These are phyloP conservation scores for Halocynthia roretzi DNA, from an alignment of 23 tunicate species.

Conservation along the genomic window DNA sequence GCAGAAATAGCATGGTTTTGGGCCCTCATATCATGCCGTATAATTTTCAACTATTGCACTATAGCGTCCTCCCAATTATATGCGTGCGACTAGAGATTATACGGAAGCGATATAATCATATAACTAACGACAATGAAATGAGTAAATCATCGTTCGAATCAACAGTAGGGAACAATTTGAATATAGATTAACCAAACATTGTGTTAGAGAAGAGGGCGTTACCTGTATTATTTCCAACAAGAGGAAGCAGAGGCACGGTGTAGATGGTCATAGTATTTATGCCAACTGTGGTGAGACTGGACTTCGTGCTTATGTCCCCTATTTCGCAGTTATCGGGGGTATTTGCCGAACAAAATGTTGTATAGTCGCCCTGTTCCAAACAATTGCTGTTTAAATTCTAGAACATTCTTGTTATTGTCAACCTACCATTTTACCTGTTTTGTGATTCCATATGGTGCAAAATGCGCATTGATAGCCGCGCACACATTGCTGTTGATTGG, in stretches of 20 bases:
- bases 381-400: not conserved
- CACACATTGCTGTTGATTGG: not conserved
- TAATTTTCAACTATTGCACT: too few relatives aligned
- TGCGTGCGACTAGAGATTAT: too few relatives aligned
- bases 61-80: too few relatives aligned
- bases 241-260: conserved; percentile 18
- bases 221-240: conserved; percentile 20
- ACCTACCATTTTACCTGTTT: conserved; percentile 4
- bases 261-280: conserved; percentile 1
- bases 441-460: conserved; percentile 19
- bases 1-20: too few relatives aligned
- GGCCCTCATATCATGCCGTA: too few relatives aligned
- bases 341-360: conserved; percentile 2
- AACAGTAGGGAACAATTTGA: too few relatives aligned
- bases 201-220: not conserved
- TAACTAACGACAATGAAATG: too few relatives aligned
- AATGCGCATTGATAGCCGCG: not conserved
- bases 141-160: too few relatives aligned
- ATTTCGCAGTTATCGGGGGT: conserved; percentile 12
- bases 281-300: conserved; percentile 12
- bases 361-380: conserved; percentile 11
- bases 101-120: too few relatives aligned
- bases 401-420: not conserved
- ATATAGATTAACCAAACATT: too few relatives aligned
- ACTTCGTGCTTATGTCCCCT: conserved; percentile 11